Percentiles rank a stretch among this genome's conserved stretches.
These are phyloP conservation scores for Apotomis betuletana DNA, from an alignment of 2,888 invertebrate species.

Conservation along the genomic window DNA sequence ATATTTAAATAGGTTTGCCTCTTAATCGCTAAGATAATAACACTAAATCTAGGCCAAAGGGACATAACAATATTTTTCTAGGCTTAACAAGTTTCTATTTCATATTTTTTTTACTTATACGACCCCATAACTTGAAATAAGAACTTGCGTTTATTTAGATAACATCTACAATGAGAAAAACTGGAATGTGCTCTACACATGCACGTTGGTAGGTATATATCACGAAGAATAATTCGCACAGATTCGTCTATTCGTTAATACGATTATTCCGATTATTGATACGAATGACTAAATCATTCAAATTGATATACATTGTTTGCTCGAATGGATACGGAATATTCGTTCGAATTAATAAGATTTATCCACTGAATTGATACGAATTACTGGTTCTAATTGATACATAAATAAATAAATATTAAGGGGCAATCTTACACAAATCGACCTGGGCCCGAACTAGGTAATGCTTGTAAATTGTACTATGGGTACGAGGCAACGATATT, in stretches of 20 bases:
- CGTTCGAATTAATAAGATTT: neutral
- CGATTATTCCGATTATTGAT: neutral
- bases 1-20: neutral
- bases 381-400: too few relatives aligned
- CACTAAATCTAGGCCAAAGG: slow-evolving; percentile 20
- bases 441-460: too few relatives aligned
- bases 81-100: neutral
- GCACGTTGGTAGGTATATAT: slow-evolving; percentile 31
- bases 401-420: too few relatives aligned
- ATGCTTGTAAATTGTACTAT: too few relatives aligned
- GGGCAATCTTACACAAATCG: too few relatives aligned
- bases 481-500: too few relatives aligned
- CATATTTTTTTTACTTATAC: neutral
- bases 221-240: slow-evolving; percentile 26
- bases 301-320: too few relatives aligned
- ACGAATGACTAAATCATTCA: neutral
- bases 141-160: slow-evolving; percentile 30
- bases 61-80: slow-evolving; percentile 12
- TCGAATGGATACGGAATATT: too few relatives aligned
- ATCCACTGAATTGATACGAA: neutral
- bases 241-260: neutral
- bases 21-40: slow-evolving; percentile 7
- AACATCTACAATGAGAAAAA: slow-evolving; percentile 16
- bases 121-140: neutral
- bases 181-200: slow-evolving; percentile 40